A percentile compares a stretch with the other conserved stretches of the same genome.
phyloP scores from a whole-genome alignment of 2,113 vertebrate genomes.

The Otolemur garnettii region DNA sequence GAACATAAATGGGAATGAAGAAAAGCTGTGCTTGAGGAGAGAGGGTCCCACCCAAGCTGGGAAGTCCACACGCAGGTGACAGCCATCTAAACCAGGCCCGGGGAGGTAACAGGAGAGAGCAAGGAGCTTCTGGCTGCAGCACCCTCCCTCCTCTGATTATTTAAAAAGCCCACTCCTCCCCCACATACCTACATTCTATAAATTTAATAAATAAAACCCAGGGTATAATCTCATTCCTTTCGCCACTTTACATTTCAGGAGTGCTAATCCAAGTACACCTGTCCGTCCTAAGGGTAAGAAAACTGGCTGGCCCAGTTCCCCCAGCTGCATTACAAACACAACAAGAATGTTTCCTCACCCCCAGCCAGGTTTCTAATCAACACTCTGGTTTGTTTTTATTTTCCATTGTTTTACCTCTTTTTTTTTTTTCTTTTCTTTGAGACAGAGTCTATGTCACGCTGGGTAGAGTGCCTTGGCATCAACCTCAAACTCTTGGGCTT shows the following conservation, averaged over 20 bases:
- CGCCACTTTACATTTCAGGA: background rate
- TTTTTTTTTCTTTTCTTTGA: no score
- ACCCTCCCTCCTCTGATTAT: no score
- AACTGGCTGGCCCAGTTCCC: background rate
- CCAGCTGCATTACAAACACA: accelerated
- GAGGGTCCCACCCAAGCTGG: background rate
- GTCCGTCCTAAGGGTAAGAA: background rate
- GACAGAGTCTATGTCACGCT: no score
- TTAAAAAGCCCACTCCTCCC: background rate
- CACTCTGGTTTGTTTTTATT: background rate
- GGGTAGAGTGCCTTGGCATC: no score
- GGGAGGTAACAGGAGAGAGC: background rate
- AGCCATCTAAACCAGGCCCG: accelerated
- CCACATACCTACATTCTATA: background rate
- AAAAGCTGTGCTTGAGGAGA: no score
- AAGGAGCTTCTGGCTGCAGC: background rate
- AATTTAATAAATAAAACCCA: background rate
- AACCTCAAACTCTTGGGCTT: no score
- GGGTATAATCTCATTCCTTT: background rate
- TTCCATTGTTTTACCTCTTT: conserved; percentile 44
- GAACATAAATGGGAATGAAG: background rate
- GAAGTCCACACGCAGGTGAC: background rate
- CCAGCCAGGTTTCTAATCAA: background rate
- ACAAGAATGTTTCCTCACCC: background rate
- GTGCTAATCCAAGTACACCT: background rate